Conservation (phyloP, 2,113 vertebrate species). For the Oreocharis arfaki region DNA sequence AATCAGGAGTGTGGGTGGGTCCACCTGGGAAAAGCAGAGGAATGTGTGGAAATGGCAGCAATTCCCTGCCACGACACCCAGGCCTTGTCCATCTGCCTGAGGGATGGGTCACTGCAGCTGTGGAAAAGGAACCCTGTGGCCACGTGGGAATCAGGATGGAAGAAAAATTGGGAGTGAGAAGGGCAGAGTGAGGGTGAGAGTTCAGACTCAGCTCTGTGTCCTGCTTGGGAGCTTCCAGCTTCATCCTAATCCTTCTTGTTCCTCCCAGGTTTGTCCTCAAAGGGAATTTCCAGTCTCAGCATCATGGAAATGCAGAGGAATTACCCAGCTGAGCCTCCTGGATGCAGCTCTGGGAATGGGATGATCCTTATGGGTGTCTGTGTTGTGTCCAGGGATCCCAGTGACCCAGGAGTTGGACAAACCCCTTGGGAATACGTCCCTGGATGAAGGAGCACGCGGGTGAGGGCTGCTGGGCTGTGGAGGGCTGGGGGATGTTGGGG, state of each 20-base stretch:
- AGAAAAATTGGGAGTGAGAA: neutral
- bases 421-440: accelerated
- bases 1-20: neutral
- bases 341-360: neutral
- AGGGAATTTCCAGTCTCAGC: neutral
- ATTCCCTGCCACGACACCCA: neutral
- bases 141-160: neutral
- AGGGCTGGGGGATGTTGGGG: neutral
- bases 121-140: neutral
- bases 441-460: neutral
- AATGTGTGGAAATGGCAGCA: neutral
- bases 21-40: neutral
- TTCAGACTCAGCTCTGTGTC: neutral
- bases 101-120: neutral
- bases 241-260: neutral
- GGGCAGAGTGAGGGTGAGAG: neutral
- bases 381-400: neutral
- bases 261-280: neutral
- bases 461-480: accelerated
- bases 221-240: neutral
- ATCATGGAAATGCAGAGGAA: neutral
- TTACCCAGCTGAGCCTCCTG: neutral
- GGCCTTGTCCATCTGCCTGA: neutral
- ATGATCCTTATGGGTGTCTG: neutral
- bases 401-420: neutral